Evolutionary conservation across 2,888 invertebrate genomes (phyloP).

Genomic region (Cheilosia scutellata): DNA sequence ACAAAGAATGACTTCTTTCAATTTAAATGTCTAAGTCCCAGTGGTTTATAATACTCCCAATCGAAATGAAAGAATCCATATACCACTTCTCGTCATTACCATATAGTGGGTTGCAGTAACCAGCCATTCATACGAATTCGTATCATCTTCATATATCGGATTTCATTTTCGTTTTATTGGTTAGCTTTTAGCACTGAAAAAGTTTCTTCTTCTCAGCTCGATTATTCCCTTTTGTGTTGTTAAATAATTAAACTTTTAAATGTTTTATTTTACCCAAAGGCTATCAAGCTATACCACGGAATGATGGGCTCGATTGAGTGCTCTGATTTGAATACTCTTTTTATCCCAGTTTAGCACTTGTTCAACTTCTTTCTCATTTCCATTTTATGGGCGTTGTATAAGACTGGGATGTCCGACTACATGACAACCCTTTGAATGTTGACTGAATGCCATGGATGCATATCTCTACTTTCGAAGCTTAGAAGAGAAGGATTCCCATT

Average conservation of each 20-base stretch:
- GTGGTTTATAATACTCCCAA: not conserved
- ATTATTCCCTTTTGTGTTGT: constrained; percentile 56
- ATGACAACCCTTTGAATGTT: constrained; percentile 45
- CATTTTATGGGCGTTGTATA: constrained; percentile 57
- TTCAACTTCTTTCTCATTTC: constrained; percentile 56
- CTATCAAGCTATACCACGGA: constrained; percentile 15
- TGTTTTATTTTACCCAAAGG: constrained; percentile 64
- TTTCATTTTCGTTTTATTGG: constrained; percentile 24
- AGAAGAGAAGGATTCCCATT: constrained; percentile 8
- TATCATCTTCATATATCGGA: constrained; percentile 21
- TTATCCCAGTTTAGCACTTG: constrained; percentile 50
- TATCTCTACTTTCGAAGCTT: not conserved
- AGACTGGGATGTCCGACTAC: constrained; percentile 2
- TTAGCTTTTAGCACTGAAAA: constrained; percentile 22
- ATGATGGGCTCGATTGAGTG: constrained; percentile 33
- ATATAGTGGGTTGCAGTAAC: not conserved
- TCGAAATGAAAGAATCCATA: constrained; percentile 18
- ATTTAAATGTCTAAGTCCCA: not conserved
- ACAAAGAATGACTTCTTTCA: not conserved
- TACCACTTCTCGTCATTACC: constrained; percentile 17
- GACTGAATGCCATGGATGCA: constrained; percentile 9
- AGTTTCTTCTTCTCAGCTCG: constrained; percentile 1
- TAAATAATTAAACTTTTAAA: constrained; percentile 74
- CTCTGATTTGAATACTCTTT: constrained; percentile 57
- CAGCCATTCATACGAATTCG: constrained; percentile 4